Percentiles rank a stretch among this genome's conserved stretches.
Conservation (phyloP, 2,797 vertebrate species). For the Microctenopoma stevenorrisi region DNA sequence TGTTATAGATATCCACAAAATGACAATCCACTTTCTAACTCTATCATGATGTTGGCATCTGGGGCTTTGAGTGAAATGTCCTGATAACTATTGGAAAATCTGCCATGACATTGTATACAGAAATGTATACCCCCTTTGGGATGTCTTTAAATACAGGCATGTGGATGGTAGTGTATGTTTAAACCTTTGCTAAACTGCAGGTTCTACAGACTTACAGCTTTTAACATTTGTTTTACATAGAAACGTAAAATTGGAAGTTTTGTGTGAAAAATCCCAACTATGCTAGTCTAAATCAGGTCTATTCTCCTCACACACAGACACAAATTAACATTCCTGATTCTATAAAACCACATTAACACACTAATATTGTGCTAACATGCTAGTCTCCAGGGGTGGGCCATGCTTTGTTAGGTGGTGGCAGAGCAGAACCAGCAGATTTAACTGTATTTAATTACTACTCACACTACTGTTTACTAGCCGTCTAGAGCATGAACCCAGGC, state of each 20-base stretch:
- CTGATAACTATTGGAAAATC: too few relatives aligned
- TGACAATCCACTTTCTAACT: too few relatives aligned
- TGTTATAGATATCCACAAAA: too few relatives aligned
- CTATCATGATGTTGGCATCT: slow-evolving; percentile 2
- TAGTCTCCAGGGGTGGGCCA: slow-evolving; percentile 82
- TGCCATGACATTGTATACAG: too few relatives aligned
- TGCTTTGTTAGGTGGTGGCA: slow-evolving; percentile 78
- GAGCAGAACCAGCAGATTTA: slow-evolving; percentile 63
- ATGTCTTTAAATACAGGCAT: too few relatives aligned
- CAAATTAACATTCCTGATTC: slow-evolving; percentile 23
- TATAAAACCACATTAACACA: slow-evolving; percentile 83
- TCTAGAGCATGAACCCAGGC: slow-evolving; percentile 58
- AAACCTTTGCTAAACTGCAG: too few relatives aligned
- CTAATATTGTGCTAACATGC: slow-evolving; percentile 86
- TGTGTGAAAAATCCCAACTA: background rate
- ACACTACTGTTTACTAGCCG: slow-evolving; percentile 71
- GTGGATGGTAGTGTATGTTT: background rate
- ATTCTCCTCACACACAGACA: background rate
- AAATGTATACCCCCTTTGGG: too few relatives aligned
- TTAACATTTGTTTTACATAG: too few relatives aligned
- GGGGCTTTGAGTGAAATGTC: background rate
- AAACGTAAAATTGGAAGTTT: too few relatives aligned
- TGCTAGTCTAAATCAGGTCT: background rate
- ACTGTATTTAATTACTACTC: slow-evolving; percentile 81
- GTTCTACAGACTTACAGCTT: too few relatives aligned